A percentile compares a stretch with the other conserved stretches of the same genome.
Conservation (phyloP, 2,797 vertebrate species). For the Rhabdomys pumilio region DNA sequence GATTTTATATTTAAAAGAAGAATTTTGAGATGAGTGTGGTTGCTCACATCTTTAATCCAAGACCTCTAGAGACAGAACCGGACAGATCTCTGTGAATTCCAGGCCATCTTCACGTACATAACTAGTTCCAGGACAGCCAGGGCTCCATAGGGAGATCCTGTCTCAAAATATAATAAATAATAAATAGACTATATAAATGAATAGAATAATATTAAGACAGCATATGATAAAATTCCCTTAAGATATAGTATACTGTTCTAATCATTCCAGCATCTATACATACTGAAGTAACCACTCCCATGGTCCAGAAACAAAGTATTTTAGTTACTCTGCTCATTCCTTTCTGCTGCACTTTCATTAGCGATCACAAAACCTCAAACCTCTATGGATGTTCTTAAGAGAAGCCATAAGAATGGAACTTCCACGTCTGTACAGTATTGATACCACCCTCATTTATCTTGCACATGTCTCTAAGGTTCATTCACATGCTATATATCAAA, state of each 20-base stretch:
- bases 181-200: neutral
- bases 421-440: neutral
- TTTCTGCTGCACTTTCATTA: neutral
- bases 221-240: neutral
- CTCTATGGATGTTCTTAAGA: neutral
- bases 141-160: neutral
- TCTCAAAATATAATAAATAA: neutral
- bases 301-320: neutral
- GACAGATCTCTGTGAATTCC: neutral
- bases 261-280: neutral
- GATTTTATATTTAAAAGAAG: neutral
- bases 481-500: neutral
- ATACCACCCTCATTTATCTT: neutral
- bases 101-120: neutral
- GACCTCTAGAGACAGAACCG: neutral
- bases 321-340: neutral
- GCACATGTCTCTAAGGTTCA: neutral
- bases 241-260: neutral
- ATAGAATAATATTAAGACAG: neutral
- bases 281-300: neutral
- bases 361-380: neutral
- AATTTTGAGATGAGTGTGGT: neutral
- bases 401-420: neutral
- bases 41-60: neutral
- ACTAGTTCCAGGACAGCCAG: neutral